Percentiles rank a stretch among this genome's conserved stretches.
phyloP scores from a whole-genome alignment of 2,888 invertebrate genomes.

The Ashinkailepas kermadecensis region DNA sequence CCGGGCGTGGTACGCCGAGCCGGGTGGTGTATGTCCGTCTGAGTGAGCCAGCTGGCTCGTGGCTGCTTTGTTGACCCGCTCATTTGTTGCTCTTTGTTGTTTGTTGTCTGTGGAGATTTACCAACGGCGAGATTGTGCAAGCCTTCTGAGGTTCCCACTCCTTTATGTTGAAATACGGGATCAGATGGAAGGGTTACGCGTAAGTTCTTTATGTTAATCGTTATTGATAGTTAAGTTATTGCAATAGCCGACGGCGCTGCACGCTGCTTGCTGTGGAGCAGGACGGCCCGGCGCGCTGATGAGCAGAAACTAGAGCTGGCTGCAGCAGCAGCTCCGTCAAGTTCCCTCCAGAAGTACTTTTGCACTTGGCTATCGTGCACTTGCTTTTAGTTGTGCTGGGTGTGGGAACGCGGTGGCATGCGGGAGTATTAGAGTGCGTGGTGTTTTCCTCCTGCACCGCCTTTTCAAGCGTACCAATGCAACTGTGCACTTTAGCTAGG shows the following conservation, averaged over 20 bases:
- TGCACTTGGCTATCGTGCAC: not conserved
- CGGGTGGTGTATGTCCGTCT: not conserved
- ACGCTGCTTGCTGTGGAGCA: not conserved
- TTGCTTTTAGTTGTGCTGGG: slow-evolving; percentile 7
- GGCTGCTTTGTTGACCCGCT: too few species aligned
- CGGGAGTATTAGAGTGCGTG: not conserved
- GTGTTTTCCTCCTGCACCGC: not conserved
- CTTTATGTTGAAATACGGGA: not conserved
- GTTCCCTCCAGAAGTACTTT: not conserved
- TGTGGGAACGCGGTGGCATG: not conserved
- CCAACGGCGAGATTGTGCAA: not conserved
- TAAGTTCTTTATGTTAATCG: not conserved
- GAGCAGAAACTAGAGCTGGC: not conserved
- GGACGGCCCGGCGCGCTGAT: not conserved
- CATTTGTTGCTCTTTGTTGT: not conserved
- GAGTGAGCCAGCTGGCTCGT: too few species aligned
- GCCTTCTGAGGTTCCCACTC: too few species aligned
- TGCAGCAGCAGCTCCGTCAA: not conserved
- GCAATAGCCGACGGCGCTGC: not conserved
- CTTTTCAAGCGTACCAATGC: not conserved
- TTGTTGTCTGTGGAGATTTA: not conserved
- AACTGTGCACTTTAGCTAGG: too few species aligned
- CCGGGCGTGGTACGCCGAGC: not conserved
- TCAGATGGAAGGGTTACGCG: not conserved
- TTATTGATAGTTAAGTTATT: slow-evolving; percentile 1